A percentile compares a stretch with the other conserved stretches of the same genome.
Conservation (phyloP, 2,113 vertebrate genomes). For the Hippolais icterina region DNA sequence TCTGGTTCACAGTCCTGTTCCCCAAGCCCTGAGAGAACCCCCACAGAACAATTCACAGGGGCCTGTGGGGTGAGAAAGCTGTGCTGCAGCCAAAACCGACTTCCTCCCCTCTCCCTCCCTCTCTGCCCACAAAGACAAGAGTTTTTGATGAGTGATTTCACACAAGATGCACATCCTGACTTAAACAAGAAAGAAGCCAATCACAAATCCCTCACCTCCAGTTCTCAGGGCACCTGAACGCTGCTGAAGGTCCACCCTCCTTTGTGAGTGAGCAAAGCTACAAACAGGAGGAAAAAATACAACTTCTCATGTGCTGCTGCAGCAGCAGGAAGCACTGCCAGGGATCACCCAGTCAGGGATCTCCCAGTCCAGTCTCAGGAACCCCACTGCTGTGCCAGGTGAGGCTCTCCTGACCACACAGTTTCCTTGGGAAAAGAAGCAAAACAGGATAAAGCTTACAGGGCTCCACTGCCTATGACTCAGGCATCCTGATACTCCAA, state of each 20-base stretch:
- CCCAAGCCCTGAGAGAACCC: neutral
- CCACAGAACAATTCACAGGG: fast-evolving
- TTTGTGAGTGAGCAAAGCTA: neutral
- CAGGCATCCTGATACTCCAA: neutral
- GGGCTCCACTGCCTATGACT: neutral
- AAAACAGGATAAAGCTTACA: neutral
- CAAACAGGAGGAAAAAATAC: neutral
- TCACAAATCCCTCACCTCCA: neutral
- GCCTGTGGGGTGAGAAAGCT: neutral
- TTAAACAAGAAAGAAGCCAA: neutral
- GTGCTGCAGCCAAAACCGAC: neutral
- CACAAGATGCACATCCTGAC: neutral
- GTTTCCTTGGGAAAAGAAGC: neutral
- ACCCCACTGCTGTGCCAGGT: neutral
- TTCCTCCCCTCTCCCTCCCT: neutral
- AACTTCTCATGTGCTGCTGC: fast-evolving
- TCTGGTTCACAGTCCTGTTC: neutral
- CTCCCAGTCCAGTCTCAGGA: neutral
- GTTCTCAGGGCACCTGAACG: fast-evolving
- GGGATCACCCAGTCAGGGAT: neutral
- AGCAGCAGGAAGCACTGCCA: neutral
- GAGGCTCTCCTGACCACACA: fast-evolving
- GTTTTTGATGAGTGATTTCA: neutral
- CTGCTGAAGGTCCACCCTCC: neutral
- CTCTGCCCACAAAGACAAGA: neutral